Conservation (phyloP, 2,113 vertebrate species). For the Rallus limicola region DNA sequence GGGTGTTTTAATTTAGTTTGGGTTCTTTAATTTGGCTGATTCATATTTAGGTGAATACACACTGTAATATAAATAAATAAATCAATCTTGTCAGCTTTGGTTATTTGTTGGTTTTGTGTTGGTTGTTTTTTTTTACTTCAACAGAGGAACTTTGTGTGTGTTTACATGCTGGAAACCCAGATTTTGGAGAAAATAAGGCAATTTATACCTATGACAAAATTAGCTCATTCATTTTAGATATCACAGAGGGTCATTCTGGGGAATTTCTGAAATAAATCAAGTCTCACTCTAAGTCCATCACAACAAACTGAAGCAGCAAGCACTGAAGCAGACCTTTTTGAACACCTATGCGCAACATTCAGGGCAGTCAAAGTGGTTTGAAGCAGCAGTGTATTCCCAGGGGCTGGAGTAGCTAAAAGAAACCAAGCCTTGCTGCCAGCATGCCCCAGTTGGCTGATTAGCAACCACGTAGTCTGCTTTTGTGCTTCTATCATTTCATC, state of each 20-base stretch:
- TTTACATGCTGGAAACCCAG: neutral
- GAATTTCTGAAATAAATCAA: conserved; percentile 23
- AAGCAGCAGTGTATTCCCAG: conserved; percentile 15
- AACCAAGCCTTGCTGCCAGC: neutral
- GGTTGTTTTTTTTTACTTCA: neutral
- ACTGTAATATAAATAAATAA: neutral
- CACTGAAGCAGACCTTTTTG: neutral
- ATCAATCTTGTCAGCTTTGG: neutral
- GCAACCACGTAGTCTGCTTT: neutral
- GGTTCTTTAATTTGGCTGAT: neutral
- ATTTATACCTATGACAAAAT: conserved; percentile 49
- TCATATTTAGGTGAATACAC: neutral
- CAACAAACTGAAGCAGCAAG: neutral
- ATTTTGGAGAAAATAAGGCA: conserved; percentile 43
- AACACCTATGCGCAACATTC: neutral
- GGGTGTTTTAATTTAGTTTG: conserved; percentile 1
- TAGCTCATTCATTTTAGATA: conserved; percentile 46
- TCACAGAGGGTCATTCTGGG: neutral
- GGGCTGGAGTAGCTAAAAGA: neutral
- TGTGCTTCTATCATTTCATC: conserved; percentile 3
- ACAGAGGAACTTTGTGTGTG: neutral
- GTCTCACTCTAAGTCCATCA: conserved; percentile 7
- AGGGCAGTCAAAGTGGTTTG: conserved; percentile 37
- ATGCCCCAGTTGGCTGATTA: conserved; percentile 24
- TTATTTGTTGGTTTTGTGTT: too few species aligned